These are phyloP conservation scores for Polyodon spathula DNA, from an alignment of 2,113 vertebrate species.

Conservation along the genomic window DNA sequence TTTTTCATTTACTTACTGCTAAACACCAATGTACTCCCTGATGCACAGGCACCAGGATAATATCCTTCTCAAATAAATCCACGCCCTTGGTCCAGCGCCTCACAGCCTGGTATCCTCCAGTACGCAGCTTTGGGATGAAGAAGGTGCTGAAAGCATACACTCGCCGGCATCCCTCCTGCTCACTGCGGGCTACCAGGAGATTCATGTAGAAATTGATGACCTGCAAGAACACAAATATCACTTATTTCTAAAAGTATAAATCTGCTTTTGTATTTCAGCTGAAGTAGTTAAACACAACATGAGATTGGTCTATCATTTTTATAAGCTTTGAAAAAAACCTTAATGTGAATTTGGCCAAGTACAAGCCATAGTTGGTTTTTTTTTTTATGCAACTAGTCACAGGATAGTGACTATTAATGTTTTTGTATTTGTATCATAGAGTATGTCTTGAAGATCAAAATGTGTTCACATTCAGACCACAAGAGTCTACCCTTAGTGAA, in stretches of 20 bases:
- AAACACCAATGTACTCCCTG: slow-evolving; percentile 77
- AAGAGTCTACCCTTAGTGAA: not conserved
- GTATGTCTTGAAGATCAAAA: not conserved
- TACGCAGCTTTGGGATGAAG: slow-evolving; percentile 74
- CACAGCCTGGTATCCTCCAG: slow-evolving; percentile 64
- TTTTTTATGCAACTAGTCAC: too few relatives aligned
- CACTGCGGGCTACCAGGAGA: slow-evolving; percentile 70
- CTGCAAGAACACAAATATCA: slow-evolving; percentile 34
- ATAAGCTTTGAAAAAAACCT: too few relatives aligned
- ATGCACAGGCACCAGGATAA: slow-evolving; percentile 81
- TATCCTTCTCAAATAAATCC: slow-evolving; percentile 73
- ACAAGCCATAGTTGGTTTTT: too few relatives aligned
- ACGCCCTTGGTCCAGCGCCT: slow-evolving; percentile 80
- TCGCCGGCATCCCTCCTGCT: slow-evolving; percentile 43
- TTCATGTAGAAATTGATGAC: slow-evolving; percentile 92
- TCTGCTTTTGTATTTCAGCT: too few relatives aligned
- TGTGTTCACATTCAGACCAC: not conserved
- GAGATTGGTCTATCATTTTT: too few relatives aligned
- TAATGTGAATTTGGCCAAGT: too few relatives aligned
- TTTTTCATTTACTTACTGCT: slow-evolving; percentile 57
- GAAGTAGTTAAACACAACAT: too few relatives aligned
- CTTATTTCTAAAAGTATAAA: too few relatives aligned
- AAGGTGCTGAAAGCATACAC: slow-evolving; percentile 85
- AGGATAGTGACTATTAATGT: too few relatives aligned
- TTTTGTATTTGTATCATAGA: too few relatives aligned